Percentiles rank a stretch among this genome's conserved stretches.
Evolutionary conservation across 2,797 vertebrate species (phyloP).

Genomic region (Arnoldichthys spilopterus): DNA sequence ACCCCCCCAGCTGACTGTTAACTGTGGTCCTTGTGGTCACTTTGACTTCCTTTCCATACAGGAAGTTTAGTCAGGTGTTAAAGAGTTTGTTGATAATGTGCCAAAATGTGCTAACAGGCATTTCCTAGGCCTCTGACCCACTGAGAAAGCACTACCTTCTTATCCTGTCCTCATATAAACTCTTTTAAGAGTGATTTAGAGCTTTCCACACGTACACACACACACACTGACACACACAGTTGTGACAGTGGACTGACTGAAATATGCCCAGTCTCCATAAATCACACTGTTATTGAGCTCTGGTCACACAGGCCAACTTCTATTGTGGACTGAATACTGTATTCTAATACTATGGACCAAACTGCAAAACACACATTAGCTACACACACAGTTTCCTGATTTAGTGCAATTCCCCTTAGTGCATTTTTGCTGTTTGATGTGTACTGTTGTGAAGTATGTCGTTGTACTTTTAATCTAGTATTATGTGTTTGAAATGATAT

Average conservation of each 20-base stretch:
- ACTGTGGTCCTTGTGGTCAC: conserved; percentile 62
- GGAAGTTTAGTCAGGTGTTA: conserved; percentile 65
- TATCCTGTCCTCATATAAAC: conserved; percentile 63
- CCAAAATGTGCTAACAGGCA: conserved; percentile 62
- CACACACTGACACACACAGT: conserved; percentile 20
- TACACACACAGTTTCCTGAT: not conserved
- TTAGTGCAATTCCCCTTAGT: not conserved
- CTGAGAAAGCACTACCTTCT: conserved; percentile 53
- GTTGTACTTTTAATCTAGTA: not conserved
- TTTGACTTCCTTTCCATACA: conserved; percentile 65
- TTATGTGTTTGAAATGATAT: not conserved
- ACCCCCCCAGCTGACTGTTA: conserved; percentile 59
- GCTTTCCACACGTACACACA: conserved; percentile 13
- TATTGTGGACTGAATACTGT: not conserved
- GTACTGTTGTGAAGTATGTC: not conserved
- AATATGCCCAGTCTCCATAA: conserved; percentile 35
- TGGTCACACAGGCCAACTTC: conserved; percentile 15
- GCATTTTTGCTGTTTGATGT: conserved; percentile 2
- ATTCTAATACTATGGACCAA: not conserved
- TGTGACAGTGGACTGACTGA: conserved; percentile 20
- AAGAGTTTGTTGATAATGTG: conserved; percentile 58
- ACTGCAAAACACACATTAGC: not conserved
- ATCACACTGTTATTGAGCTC: conserved; percentile 37
- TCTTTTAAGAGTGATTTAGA: conserved; percentile 56
- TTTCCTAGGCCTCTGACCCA: conserved; percentile 60